A percentile compares a stretch with the other conserved stretches of the same genome.
Evolutionary conservation across 2,888 invertebrate species (phyloP).

Genomic region (Epiblema foenella): DNA sequence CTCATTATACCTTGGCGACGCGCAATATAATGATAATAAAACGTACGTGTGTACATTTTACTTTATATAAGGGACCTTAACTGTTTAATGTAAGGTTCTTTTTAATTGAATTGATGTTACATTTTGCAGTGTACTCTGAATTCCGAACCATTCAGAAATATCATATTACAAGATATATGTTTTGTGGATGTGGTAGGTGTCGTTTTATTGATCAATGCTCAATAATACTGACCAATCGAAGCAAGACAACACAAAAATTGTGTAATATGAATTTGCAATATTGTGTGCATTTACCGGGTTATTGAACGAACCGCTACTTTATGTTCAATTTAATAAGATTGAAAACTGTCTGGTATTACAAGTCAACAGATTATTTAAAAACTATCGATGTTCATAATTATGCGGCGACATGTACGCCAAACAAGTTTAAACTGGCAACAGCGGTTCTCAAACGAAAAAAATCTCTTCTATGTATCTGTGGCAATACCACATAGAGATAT

Average conservation of each 20-base stretch:
- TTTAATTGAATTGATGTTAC: conserved; percentile 19
- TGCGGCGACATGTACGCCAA: neutral
- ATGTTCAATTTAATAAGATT: too few relatives aligned
- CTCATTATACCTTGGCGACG: too few relatives aligned
- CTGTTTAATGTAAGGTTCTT: neutral
- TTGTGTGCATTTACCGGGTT: neutral
- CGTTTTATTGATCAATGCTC: neutral
- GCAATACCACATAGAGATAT: neutral
- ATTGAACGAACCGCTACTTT: too few relatives aligned
- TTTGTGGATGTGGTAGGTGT: neutral
- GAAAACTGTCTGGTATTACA: too few relatives aligned
- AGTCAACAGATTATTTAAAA: too few relatives aligned
- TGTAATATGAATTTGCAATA: conserved; percentile 1
- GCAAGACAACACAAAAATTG: neutral
- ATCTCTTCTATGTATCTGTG: conserved; percentile 1
- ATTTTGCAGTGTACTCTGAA: conserved; percentile 20
- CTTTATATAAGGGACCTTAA: neutral
- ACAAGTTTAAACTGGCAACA: neutral
- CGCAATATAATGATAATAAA: too few relatives aligned
- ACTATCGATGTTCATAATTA: neutral
- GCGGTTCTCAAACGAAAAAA: neutral
- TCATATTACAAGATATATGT: neutral
- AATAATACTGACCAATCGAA: neutral
- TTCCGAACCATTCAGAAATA: neutral
- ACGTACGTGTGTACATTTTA: too few relatives aligned